Base-by-base conservation (phyloP, 2,113 vertebrate species). In the Varanus komodoensis region DNA sequence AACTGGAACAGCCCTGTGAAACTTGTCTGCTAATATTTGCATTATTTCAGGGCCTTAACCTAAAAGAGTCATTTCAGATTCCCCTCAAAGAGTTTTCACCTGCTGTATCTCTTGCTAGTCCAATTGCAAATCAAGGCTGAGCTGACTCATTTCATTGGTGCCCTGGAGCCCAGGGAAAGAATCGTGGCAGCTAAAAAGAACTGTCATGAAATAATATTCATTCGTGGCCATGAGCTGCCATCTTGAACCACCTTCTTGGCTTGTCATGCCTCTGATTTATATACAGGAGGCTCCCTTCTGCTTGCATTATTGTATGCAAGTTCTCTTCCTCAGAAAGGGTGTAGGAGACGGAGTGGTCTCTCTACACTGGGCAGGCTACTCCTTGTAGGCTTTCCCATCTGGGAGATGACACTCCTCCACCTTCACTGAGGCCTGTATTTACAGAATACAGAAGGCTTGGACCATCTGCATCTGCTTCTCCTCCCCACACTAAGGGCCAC, bases 11-110 rank as follows among this genome's bases (percentile, higher is more conserved):
- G 61, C 57, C 82, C 82, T 48, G 15, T 82, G 54, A 84, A 81
- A 61, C 2, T 85, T 50, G 57, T 82, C 86, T 89, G 34, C 75
- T 68, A 52, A 93, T 91, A 61, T 90, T 92, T 86, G 82, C 86
- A 57, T n/a, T 88, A 34, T 54, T 91, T 92, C 68, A 93, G 87
- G 23, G 57, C 82, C 50, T 0, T 93, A 90, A 87, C 38, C 67
- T 52, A 68, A 89, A 80, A 87, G 4, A 21, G 52, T 89, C 3
- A 38, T 92, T 91, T 92, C 82, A 75, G 14, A 88, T 89, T 81
- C 82, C 27, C 57, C 52, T 92, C 5, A 3, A 85, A 83, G 15
- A 0, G 15, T 79, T 15, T 83, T 88, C 64, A 85, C 75, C 85
- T 86, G 0, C 50, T 73, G 69, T 19, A 90, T 27, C 29, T 71